Evolutionary conservation across 2,888 invertebrate species (phyloP).

Genomic region (Dicranocentrus wangi): DNA sequence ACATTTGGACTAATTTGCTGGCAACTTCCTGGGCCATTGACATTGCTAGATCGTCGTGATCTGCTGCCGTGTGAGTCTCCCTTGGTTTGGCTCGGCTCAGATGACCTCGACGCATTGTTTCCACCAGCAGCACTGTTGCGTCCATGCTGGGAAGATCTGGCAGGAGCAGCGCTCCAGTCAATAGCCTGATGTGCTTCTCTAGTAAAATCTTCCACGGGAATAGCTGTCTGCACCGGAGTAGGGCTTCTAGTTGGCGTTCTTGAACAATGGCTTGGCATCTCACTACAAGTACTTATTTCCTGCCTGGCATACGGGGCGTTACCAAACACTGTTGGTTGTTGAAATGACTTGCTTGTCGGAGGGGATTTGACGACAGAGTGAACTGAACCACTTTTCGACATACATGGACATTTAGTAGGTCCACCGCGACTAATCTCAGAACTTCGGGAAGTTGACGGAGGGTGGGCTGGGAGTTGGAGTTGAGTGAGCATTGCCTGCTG

Average conservation of each 20-base stretch:
- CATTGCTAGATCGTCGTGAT: constrained; percentile 50
- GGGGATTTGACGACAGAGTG: constrained; percentile 74
- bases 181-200: constrained; percentile 32
- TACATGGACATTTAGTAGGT: constrained; percentile 69
- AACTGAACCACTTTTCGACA: constrained; percentile 73
- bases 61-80: constrained; percentile 29
- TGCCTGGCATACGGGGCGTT: constrained; percentile 75
- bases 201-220: constrained; percentile 55
- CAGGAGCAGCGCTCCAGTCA: constrained; percentile 36
- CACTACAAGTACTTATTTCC: constrained; percentile 55
- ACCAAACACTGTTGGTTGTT: constrained; percentile 77
- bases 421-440: constrained; percentile 65
- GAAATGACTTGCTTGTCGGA: constrained; percentile 74
- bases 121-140: no score
- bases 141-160: constrained; percentile 17
- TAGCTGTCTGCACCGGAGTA: constrained; percentile 63
- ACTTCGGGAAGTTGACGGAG: constrained; percentile 50
- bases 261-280: constrained; percentile 56
- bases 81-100: constrained; percentile 6
- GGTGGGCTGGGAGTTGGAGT: constrained; percentile 69
- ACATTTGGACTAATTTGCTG: constrained; percentile 55
- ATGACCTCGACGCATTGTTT: constrained; percentile 5
- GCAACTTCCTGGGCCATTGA: constrained; percentile 47
- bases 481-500: constrained; percentile 73
- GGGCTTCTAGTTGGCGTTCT: constrained; percentile 55